phyloP scores from a whole-genome alignment of 2,113 vertebrate genomes.

The Tautogolabrus adspersus region DNA sequence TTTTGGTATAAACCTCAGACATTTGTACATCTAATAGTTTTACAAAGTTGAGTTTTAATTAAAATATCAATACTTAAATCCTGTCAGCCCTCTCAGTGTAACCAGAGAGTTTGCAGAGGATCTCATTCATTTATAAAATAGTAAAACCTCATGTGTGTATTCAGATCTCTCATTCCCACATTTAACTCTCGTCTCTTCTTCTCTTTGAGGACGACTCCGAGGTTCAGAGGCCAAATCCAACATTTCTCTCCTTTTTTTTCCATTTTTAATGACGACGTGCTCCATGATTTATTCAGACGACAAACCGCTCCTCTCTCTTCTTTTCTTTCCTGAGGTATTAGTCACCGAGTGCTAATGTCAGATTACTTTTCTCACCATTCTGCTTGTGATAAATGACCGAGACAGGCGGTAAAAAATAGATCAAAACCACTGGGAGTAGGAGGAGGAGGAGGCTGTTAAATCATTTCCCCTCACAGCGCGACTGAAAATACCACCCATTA shows the following conservation, averaged over 20 bases:
- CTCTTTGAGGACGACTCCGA: conserved; percentile 48
- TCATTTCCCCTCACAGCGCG: conserved; percentile 68
- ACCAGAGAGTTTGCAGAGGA: not conserved
- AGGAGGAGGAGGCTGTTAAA: conserved; percentile 72
- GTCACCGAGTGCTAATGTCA: conserved; percentile 82
- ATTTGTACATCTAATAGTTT: too few species aligned
- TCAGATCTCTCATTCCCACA: not conserved
- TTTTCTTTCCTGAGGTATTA: conserved; percentile 75
- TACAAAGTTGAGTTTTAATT: too few species aligned
- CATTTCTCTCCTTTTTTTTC: conserved; percentile 39
- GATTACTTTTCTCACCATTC: conserved; percentile 82
- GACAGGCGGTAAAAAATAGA: conserved; percentile 84
- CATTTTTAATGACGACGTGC: conserved; percentile 73
- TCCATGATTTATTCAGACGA: conserved; percentile 82
- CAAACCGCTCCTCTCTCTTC: conserved; percentile 65
- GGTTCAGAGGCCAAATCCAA: conserved; percentile 44
- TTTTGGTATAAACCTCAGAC: too few species aligned
- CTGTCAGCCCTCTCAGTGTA: too few species aligned
- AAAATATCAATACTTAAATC: too few species aligned
- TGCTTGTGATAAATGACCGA: conserved; percentile 81
- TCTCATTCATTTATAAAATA: not conserved
- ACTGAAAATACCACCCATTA: conserved; percentile 81
- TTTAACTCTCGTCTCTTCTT: conserved; percentile 23
- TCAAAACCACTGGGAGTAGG: conserved; percentile 80
- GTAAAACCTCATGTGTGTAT: not conserved